phyloP scores from a whole-genome alignment of 2,113 vertebrate genomes.

The Sakesphorus luctuosus region DNA sequence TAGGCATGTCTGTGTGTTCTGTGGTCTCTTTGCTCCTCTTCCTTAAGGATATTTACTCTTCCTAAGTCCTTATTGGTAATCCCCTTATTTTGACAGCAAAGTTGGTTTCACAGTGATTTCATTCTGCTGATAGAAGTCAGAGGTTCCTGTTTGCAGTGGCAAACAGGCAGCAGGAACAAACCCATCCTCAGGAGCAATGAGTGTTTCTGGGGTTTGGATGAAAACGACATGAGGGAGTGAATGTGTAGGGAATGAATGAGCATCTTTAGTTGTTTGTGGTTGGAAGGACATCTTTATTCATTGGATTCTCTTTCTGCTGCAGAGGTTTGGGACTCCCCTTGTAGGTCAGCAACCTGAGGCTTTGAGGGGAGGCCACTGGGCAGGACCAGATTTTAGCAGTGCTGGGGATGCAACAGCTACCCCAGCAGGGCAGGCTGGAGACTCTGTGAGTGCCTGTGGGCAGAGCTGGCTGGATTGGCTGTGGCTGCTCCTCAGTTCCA shows the following conservation, averaged over 20 bases:
- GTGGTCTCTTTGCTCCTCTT: neutral
- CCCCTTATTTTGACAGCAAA: neutral
- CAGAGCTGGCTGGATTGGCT: slow-evolving; percentile 2
- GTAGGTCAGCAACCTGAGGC: neutral
- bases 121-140: neutral
- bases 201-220: neutral
- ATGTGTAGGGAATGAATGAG: neutral
- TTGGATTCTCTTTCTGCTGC: neutral
- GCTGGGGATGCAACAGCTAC: neutral
- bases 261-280: neutral
- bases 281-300: neutral
- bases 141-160: neutral
- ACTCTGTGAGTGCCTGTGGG: neutral
- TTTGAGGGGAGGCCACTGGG: neutral
- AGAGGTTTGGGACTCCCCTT: neutral
- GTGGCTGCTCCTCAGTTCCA: neutral
- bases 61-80: neutral
- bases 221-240: neutral
- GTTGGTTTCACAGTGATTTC: neutral
- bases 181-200: neutral
- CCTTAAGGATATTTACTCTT: slow-evolving; percentile 3
- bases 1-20: neutral
- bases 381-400: neutral
- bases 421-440: neutral
- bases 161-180: neutral